Evolutionary conservation across 2,797 vertebrate genomes (phyloP).

Genomic region (Amazona ochrocephala): DNA sequence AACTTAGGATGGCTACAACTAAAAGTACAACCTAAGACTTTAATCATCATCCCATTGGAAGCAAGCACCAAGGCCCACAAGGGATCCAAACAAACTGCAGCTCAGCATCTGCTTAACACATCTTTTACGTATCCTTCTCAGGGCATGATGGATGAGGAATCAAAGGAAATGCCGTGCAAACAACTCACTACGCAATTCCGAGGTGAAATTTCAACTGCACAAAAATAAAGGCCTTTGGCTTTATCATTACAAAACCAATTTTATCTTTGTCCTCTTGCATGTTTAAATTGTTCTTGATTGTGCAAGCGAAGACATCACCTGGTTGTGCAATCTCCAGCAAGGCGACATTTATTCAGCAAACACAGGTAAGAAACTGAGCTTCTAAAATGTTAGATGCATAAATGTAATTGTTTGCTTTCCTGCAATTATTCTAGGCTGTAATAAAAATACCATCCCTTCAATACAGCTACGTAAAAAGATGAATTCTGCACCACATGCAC

Average conservation of each 20-base stretch:
- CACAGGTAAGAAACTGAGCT: not conserved
- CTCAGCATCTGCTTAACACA: not conserved
- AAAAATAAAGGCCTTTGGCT: constrained; percentile 37
- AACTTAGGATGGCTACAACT: not conserved
- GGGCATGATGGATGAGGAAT: not conserved
- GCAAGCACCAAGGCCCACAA: not conserved
- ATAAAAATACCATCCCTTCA: not conserved
- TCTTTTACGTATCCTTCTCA: not conserved
- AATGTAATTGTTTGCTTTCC: not conserved
- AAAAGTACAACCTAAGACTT: not conserved
- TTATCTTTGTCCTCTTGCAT: constrained; percentile 33
- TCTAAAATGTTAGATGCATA: not conserved
- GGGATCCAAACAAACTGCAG: not conserved
- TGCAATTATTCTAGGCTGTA: not conserved
- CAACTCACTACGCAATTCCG: not conserved
- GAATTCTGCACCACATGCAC: not conserved
- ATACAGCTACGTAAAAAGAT: not conserved
- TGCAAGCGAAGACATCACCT: constrained; percentile 14
- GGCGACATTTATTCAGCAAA: constrained; percentile 22
- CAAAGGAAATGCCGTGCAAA: not conserved
- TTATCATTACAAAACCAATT: constrained; percentile 42
- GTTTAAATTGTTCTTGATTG: constrained; percentile 22
- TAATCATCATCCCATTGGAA: not conserved
- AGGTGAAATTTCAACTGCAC: constrained; percentile 37
- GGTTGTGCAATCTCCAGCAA: constrained; percentile 16